Conservation (phyloP, 2,888 invertebrate genomes). For the Aphidoletes aphidimyza region DNA sequence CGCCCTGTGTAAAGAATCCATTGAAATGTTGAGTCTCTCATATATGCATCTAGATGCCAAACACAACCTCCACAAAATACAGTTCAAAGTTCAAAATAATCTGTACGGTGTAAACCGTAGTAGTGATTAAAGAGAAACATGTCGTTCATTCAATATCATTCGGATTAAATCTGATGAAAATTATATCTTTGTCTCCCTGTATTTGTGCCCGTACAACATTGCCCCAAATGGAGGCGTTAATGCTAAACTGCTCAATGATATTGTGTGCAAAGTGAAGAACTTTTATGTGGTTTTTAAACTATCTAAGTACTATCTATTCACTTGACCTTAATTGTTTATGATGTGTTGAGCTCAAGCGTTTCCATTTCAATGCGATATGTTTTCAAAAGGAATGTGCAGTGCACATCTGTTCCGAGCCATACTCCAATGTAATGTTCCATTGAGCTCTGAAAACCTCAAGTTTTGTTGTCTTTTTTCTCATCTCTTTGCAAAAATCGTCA, state of each 20-base stretch:
- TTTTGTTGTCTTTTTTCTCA: neutral
- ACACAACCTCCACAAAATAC: neutral
- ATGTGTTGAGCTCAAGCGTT: slow-evolving; percentile 42
- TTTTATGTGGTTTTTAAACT: slow-evolving; percentile 52
- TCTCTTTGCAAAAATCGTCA: slow-evolving; percentile 26
- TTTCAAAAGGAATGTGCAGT: neutral
- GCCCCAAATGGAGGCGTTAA: neutral
- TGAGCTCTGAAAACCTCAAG: neutral
- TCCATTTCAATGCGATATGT: slow-evolving; percentile 14
- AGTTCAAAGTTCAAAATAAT: slow-evolving; percentile 23
- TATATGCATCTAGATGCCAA: neutral
- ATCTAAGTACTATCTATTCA: slow-evolving; percentile 34
- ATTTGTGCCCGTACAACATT: neutral
- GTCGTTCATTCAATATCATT: neutral
- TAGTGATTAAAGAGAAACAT: neutral
- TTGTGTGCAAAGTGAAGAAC: slow-evolving; percentile 15
- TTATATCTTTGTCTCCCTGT: neutral
- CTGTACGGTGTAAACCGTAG: neutral
- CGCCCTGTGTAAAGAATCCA: slow-evolving; percentile 8
- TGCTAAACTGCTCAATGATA: slow-evolving; percentile 33
- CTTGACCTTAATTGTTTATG: slow-evolving; percentile 53
- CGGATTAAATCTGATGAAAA: slow-evolving; percentile 24
- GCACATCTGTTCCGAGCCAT: neutral
- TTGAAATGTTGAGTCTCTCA: neutral
- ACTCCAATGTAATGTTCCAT: neutral